Evolutionary conservation across 1,140 invertebrate genomes (phyloP).

Genomic region (Mamestra configurata): DNA sequence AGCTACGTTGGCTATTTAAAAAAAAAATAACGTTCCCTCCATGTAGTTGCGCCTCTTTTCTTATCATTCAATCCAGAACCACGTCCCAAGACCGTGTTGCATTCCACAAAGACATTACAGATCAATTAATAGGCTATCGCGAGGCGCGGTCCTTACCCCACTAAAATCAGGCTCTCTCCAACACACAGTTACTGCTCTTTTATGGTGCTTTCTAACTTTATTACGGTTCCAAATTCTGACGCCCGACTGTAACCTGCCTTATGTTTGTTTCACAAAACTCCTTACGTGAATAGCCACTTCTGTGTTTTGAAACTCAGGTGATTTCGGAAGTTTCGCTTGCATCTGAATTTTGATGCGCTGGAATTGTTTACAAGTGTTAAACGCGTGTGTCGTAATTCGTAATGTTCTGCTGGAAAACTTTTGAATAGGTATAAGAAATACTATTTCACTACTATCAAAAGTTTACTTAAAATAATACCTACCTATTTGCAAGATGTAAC

Average conservation of each 20-base stretch:
- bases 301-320: slow-evolving; percentile 35
- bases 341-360: neutral
- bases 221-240: slow-evolving; percentile 84
- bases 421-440: no score
- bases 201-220: slow-evolving; percentile 87
- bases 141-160: slow-evolving; percentile 74
- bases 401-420: neutral
- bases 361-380: slow-evolving; percentile 19
- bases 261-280: slow-evolving; percentile 75
- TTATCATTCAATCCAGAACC: neutral
- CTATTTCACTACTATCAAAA: no score
- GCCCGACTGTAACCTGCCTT: slow-evolving; percentile 61
- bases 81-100: neutral
- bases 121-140: slow-evolving; percentile 84
- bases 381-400: slow-evolving; percentile 2
- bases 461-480: no score
- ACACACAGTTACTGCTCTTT: slow-evolving; percentile 86
- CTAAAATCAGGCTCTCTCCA: slow-evolving; percentile 82
- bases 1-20: no score
- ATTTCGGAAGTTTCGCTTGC: slow-evolving; percentile 37
- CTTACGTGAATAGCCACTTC: slow-evolving; percentile 53
- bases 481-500: no score
- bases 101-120: slow-evolving; percentile 63
- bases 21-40: no score
- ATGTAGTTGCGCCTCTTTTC: neutral